Base-by-base conservation (phyloP, 92 coral and sea anemone species). In the Epizoanthus scotinus region DNA sequence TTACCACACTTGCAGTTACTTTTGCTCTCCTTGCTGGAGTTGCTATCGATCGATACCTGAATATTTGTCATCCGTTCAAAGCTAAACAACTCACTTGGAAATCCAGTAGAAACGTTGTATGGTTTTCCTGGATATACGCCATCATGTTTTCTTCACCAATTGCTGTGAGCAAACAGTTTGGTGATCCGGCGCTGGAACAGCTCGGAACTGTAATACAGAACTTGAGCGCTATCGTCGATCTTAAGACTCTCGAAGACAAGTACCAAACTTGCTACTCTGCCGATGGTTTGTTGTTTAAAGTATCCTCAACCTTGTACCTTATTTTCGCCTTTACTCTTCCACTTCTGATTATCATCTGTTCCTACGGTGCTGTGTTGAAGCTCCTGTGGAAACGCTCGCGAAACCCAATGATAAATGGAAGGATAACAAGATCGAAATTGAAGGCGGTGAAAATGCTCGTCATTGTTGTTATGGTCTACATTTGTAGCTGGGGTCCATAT, bases 401-500 rank as follows among this genome's bases (percentile, higher is more conserved):
- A 40, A 85, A 77, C 12, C 80, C 71, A 17, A 79, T 74, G 65
- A 86, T 85, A 12, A 79, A 82, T 75, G 72, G 82, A 22, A 62
- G 53, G 52, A 38, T 85, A 31, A 89, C 86, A 18, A 63, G 36
- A 17, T 89, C 92, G 1, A 89, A 85, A 47, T n/a, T 85, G 60
- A 86, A 87, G 24, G 86, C 89, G 0, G 77, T 81, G 3, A 86
- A 86, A n/a, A 89, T 89, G 92, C 71, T 89, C 78, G 55, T 82
- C 10, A 21, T 70, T 8, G 52, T 85, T 1, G 90, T 89, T 2
- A 1, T 77, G 40, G 86, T 85, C 2, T 89, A 85, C 26, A 67
- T 78, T 26, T 8, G 85, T 2, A 89, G 90, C n/a, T 89, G 90
- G 89, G 92, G 92, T 0, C 92, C 92, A 6, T 56, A 44, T 31